Conservation (phyloP, 2,797 vertebrate species). For the Phataginus tetradactyla region DNA sequence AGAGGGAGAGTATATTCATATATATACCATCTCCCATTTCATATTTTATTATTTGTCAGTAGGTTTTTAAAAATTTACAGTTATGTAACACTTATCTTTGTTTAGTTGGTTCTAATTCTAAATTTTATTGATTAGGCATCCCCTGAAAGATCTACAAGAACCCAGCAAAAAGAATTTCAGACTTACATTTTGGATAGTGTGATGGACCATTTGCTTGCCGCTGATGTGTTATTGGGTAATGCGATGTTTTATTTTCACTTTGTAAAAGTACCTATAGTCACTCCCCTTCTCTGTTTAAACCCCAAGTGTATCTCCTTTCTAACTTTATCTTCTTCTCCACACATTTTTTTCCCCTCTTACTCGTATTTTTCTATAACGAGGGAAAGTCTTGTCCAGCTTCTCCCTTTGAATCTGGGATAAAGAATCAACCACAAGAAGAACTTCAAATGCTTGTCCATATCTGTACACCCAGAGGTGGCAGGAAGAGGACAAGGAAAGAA, state of each 20-base stretch:
- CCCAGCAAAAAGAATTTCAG: slow-evolving; percentile 99
- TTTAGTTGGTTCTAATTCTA: slow-evolving; percentile 51
- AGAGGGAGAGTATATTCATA: neutral
- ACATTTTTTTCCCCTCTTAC: neutral
- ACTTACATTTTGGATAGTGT: slow-evolving; percentile 97
- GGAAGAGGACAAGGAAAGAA: neutral
- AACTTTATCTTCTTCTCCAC: neutral
- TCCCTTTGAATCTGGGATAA: neutral
- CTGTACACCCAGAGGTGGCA: neutral
- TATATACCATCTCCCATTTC: neutral
- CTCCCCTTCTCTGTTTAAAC: neutral
- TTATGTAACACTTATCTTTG: neutral
- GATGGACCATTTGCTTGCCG: slow-evolving; percentile 98
- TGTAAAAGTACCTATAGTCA: neutral
- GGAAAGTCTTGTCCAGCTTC: neutral
- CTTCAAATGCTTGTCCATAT: neutral
- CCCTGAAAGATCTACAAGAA: slow-evolving; percentile 97
- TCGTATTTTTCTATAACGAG: neutral
- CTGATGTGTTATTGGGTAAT: slow-evolving; percentile 96
- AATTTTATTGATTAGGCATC: slow-evolving; percentile 90
- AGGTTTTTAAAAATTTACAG: neutral
- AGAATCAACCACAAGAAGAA: neutral
- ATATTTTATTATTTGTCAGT: neutral
- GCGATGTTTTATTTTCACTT: slow-evolving; percentile 21
- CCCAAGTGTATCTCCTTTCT: neutral